phyloP scores from a whole-genome alignment of 2,888 invertebrate species.

The Exephanes ischioxanthus region DNA sequence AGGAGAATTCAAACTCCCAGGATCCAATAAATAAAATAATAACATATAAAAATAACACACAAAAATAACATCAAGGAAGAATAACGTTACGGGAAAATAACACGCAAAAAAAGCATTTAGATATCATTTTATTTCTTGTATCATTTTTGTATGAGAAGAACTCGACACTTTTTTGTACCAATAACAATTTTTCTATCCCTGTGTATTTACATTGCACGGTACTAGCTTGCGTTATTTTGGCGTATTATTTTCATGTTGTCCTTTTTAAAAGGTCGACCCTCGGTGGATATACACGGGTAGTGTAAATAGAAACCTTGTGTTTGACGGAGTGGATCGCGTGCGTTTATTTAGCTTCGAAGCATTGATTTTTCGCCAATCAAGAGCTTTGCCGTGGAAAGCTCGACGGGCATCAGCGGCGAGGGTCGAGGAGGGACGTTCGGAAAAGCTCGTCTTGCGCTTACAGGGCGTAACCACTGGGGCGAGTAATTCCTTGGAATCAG shows the following conservation, averaged over 20 bases:
- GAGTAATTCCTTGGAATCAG: conserved; percentile 76
- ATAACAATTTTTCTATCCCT: no score
- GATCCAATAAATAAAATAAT: no score
- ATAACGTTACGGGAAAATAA: no score
- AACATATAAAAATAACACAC: no score
- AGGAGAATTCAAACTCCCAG: no score
- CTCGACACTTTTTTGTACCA: no score
- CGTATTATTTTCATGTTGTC: background rate
- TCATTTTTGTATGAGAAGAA: no score
- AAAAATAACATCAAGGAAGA: no score
- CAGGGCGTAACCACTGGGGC: conserved; percentile 72
- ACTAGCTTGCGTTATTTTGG: background rate
- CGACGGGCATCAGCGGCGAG: conserved; percentile 33
- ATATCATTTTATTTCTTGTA: no score
- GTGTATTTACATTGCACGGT: background rate
- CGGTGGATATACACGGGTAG: background rate
- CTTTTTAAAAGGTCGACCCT: background rate
- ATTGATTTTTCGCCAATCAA: conserved; percentile 73
- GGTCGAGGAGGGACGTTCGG: conserved; percentile 18
- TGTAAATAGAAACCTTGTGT: background rate
- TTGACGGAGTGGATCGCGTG: conserved; percentile 28
- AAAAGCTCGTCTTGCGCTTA: conserved; percentile 49
- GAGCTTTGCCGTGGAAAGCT: conserved; percentile 60
- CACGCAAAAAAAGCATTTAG: no score
- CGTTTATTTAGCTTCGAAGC: conserved; percentile 64